These are phyloP conservation scores for Myocastor coypus DNA, from an alignment of 2,113 vertebrate species.

Conservation along the genomic window DNA sequence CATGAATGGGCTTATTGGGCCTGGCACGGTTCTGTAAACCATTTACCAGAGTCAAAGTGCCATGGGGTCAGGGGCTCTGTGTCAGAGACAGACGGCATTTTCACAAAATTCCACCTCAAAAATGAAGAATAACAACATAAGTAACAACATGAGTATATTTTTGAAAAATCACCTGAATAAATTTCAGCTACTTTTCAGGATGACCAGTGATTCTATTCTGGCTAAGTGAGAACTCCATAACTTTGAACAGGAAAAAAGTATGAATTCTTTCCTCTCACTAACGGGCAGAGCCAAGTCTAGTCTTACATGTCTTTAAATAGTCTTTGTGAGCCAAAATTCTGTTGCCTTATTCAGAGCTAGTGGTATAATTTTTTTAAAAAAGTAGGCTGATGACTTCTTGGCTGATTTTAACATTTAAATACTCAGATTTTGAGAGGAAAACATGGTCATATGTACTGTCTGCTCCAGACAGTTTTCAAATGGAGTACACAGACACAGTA, in stretches of 20 bases:
- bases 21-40: constrained; percentile 14
- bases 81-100: constrained; percentile 35
- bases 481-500: not conserved
- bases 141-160: constrained; percentile 31
- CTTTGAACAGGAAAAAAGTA: constrained; percentile 41
- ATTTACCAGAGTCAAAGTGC: not conserved
- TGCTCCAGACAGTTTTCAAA: constrained; percentile 13
- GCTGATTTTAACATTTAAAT: constrained; percentile 79
- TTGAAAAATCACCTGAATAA: constrained; percentile 47
- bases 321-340: constrained; percentile 77
- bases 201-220: not conserved
- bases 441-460: constrained; percentile 18
- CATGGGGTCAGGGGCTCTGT: not conserved
- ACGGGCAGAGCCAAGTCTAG: constrained; percentile 31
- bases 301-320: constrained; percentile 70
- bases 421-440: constrained; percentile 64
- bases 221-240: constrained; percentile 45
- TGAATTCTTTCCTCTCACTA: constrained; percentile 66
- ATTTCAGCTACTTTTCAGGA: constrained; percentile 55
- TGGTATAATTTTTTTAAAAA: constrained; percentile 62
- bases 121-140: constrained; percentile 20
- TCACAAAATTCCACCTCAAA: constrained; percentile 42
- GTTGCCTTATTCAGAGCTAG: constrained; percentile 56
- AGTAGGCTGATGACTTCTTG: constrained; percentile 68
- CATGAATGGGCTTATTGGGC: constrained; percentile 60